Base-by-base conservation (phyloP, 2,888 invertebrate genomes). In the Dryobota labecula region DNA sequence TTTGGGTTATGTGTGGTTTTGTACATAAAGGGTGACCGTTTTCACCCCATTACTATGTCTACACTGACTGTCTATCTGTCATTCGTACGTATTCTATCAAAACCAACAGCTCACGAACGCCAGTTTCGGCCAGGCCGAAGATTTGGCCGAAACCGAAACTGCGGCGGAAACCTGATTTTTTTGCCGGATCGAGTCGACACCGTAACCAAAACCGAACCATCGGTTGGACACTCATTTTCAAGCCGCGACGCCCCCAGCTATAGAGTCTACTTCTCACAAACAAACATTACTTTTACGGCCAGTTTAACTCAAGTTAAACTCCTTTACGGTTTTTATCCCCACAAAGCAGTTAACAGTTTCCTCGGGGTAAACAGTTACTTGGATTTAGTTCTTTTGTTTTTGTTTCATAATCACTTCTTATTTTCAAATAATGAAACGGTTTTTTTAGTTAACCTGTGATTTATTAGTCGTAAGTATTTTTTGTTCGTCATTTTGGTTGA, bases 221-320 rank as follows among this genome's bases (percentile, higher is more conserved):
- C 8, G 36, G 36, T 36, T 8, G 36, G 8, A 36, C 8, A 7
- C 36, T 36, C 7, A 36, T 38, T 9, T 62, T 9, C 45, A 41
- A 63, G 27, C 18, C 47, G 1, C 1, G 9, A 38, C 20, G 47
- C 62, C 38, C 49, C 20, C 9, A 36, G 63, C 56, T 24, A 47
- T 15, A 78, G 8, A 78, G 8, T 64, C 33, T 43, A 24, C 27
- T 45, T 33, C 63, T 56, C 27, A n/a, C 68, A 63, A 72, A 72
- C 65, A 78, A 79, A 77, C 66, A 78, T 78, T 62, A 79, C 67
- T 82, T 78, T 77, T 51, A 62, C 78, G 49, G 33, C 45, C 61
- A 41, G 45, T 68, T 77, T 47, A 81, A 71, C 53, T 76, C 57
- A 20, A 77, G 53, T 65, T 57, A 72, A 79, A 72, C 67, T 82